Base-by-base conservation (phyloP, 2,113 vertebrate genomes). In the Orthochromis malagaraziensis region DNA sequence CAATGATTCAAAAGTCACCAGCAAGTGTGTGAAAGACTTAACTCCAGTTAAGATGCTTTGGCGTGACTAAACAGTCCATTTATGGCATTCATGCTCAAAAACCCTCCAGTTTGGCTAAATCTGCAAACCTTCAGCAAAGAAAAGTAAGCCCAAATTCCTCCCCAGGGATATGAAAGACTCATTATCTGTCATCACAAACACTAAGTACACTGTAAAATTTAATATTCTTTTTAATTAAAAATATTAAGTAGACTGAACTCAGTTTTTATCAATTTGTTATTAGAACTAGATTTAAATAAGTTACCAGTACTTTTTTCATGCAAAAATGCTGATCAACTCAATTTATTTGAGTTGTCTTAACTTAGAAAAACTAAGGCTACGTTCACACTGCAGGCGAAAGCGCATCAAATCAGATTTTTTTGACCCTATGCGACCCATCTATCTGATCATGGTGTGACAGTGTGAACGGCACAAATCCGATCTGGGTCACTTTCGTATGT, bases 361-460 rank as follows among this genome's bases (percentile, higher is more conserved):
- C 49, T n/a, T 5, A 3, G 19, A 51, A 51, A 51, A 51, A 51
- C 49, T 51, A 51, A 47, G 2, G 11, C 3, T 40, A 5, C 11
- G 40, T 40, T 40, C 40, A 40, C 40, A 40, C 40, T 12, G 40
- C 40, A 40, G 40, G 40, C 0, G 40, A 40, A 40, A 40, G 40
- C 11, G 10, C 40, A 40, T 40, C 40, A 40, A 40, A 40, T 40
- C 11, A 0, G 11, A 40, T 5, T 40, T 40, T 12, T 3, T 5
- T 40, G 2, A 40, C 10, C 10, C 5, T 3, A 0, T 40, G 38
- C 38, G 5, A 40, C 38, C 10, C 9, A 3, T 33, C 31, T 40
- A 40, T 40, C 38, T 5, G 0, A 40, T 40, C 38, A 40, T 5
- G 10, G 38, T 40, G 0, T 40, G 10, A 40, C 38, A 40, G 38